Conservation (phyloP, 2,888 invertebrate species). For the Digitonthophagus gazella region DNA sequence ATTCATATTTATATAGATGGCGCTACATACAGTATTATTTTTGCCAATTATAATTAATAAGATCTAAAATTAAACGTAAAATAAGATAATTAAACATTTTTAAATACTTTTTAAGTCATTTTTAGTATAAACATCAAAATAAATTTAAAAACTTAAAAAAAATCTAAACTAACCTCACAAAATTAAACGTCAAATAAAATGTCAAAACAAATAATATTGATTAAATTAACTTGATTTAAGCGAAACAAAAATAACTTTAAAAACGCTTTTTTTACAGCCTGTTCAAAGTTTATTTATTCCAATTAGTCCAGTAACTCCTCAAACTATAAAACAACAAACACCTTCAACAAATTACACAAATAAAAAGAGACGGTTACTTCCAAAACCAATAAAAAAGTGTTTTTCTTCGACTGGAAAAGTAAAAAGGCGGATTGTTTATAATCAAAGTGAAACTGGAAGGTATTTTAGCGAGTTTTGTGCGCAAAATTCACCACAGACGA, state of each 20-base stretch:
- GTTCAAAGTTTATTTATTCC: constrained; percentile 10
- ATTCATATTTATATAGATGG: neutral
- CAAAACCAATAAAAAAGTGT: constrained; percentile 21
- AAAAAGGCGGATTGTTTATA: constrained; percentile 15
- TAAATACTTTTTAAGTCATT: too few species aligned
- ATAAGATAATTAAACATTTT: too few species aligned
- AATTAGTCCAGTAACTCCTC: constrained; percentile 4
- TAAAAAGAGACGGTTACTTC: constrained; percentile 22
- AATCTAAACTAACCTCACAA: neutral
- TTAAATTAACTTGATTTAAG: too few species aligned
- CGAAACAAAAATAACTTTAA: too few species aligned
- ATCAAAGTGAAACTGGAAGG: constrained; percentile 5
- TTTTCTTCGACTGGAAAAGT: constrained; percentile 14
- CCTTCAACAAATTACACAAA: constrained; percentile 30
- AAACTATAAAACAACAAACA: constrained; percentile 26
- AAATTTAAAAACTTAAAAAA: too few species aligned
- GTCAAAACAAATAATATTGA: neutral
- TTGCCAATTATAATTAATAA: too few species aligned
- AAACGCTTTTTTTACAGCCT: constrained; percentile 17
- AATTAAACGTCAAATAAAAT: neutral
- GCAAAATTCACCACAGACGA: constrained; percentile 18
- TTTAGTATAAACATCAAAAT: too few species aligned
- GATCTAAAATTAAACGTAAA: too few species aligned
- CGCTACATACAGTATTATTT: too few species aligned
- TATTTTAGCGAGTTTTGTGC: constrained; percentile 24